Evolutionary conservation across 2,113 vertebrate species (phyloP).

Genomic region (Myotis lucifugus): DNA sequence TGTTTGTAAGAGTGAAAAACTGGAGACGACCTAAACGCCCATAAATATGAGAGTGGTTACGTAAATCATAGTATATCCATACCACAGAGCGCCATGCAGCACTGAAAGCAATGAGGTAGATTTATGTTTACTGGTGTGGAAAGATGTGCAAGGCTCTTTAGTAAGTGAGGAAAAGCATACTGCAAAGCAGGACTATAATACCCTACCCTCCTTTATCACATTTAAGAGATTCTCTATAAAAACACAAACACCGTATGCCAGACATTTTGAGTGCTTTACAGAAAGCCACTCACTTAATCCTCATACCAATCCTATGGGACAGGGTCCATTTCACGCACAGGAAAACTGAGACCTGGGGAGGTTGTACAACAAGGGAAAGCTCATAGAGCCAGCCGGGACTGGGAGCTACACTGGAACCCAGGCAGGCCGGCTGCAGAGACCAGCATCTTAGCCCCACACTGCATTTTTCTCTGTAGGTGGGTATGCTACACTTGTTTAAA

Average conservation of each 20-base stretch:
- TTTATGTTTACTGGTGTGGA: background rate
- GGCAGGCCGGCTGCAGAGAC: background rate
- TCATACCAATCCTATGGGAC: background rate
- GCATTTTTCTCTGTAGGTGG: background rate
- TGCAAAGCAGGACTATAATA: background rate
- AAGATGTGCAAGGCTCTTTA: background rate
- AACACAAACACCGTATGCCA: background rate
- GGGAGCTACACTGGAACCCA: background rate
- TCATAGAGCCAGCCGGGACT: background rate
- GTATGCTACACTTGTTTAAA: background rate
- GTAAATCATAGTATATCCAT: background rate
- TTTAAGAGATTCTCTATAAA: slow-evolving; percentile 24
- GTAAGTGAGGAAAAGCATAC: background rate
- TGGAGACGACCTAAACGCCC: background rate
- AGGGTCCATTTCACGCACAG: background rate
- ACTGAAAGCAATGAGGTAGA: background rate
- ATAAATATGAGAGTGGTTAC: background rate
- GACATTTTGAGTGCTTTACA: background rate
- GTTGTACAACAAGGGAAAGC: background rate
- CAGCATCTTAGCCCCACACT: background rate
- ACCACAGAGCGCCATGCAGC: background rate
- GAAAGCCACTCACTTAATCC: background rate
- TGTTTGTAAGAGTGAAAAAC: background rate
- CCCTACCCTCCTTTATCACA: background rate
- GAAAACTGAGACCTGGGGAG: background rate